Percentiles rank a stretch among this genome's conserved stretches.
phyloP scores from a whole-genome alignment of 2,888 invertebrate species.

The Schrankia costaestrigalis region DNA sequence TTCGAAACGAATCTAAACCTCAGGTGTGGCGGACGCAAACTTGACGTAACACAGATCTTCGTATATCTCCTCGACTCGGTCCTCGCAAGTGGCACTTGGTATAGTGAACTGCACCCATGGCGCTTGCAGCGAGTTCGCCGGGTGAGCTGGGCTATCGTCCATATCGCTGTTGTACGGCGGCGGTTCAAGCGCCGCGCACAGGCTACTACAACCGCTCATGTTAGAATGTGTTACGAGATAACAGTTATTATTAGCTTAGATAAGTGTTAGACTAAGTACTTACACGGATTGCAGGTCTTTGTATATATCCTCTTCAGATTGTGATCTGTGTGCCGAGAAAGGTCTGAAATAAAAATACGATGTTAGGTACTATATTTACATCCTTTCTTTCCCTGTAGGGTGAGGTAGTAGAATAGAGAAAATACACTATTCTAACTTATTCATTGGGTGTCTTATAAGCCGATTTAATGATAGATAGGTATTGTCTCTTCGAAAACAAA shows the following conservation, averaged over 20 bases:
- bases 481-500: no score
- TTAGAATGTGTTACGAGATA: constrained; percentile 10
- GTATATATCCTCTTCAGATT: constrained; percentile 92
- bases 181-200: constrained; percentile 48
- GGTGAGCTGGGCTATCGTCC: constrained; percentile 39
- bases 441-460: no score
- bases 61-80: constrained; percentile 90
- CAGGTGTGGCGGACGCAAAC: constrained; percentile 85
- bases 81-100: constrained; percentile 80
- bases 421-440: no score
- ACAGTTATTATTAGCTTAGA: no score
- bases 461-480: no score
- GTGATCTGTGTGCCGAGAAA: constrained; percentile 88
- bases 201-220: constrained; percentile 49
- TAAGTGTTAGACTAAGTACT: constrained; percentile 65
- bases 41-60: constrained; percentile 94
- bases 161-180: constrained; percentile 43
- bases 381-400: no score
- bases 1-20: constrained; percentile 73
- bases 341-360: constrained; percentile 82
- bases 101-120: constrained; percentile 86
- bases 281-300: constrained; percentile 90
- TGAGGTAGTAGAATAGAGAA: neutral
- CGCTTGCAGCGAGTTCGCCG: constrained; percentile 56
- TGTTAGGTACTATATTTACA: neutral